Base-by-base conservation (phyloP, 2,113 vertebrate genomes). In the Paedocypris sp. region DNA sequence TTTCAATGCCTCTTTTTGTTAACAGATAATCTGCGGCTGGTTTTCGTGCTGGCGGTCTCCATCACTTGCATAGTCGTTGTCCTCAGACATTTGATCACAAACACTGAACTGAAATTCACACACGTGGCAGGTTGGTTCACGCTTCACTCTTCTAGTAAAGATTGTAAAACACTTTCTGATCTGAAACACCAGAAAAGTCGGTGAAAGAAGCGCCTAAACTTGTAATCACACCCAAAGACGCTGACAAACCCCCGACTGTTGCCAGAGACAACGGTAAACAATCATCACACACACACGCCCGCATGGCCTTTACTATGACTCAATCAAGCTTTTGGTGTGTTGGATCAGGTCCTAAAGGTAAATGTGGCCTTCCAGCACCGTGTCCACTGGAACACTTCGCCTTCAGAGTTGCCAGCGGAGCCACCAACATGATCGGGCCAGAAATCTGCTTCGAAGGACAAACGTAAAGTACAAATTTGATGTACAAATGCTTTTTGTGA, bases 351-450 rank as follows among this genome's bases (percentile, higher is more conserved):
- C 85, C 86, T 61, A 88, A 83, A 49, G 87, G 84, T 48, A 88
- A 89, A 74, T 96, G 91, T 72, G 76, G 74, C 1, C 70, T 79
- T 58, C 78, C 83, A 16, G 82, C 82, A 70, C 74, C 74, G 25
- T 97, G 93, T 74, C 85, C 87, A 22, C 76, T 75, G 6, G 84
- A 88, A 3, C 79, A 91, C 41, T 88, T 91, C 79, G 85, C 90
- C 36, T 96, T 94, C 79, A 91, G 79, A 78, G 83, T 97, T 69
- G 79, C 81, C 64, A 97, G 89, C 32, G 93, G 93, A 75, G 93
- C 90, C 29, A 90, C 92, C 0, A 92, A 87, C 32, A 85, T 89
- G 2, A 73, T 95, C 22, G 77, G 83, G 25, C 87, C 91, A 26
- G 90, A 85, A 81, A 89, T 97, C 68, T 97, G 92, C 61, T 26